Conservation (phyloP, 2,113 vertebrate species). For the Himantopus leucocephalus region DNA sequence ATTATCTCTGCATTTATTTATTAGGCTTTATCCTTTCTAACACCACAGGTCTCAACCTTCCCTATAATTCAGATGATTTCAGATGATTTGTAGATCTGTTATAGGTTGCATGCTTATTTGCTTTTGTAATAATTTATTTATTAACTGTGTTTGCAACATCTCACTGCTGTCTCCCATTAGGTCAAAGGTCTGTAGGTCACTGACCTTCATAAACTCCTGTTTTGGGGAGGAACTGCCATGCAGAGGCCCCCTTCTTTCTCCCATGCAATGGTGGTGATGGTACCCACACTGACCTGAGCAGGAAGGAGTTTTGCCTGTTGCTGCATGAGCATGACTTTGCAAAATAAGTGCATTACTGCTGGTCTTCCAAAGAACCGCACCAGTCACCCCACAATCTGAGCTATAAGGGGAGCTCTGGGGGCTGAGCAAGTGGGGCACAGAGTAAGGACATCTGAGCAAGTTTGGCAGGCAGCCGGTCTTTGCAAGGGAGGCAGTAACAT, state of each 20-base stretch:
- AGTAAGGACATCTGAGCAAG: not conserved
- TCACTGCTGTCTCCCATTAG: not conserved
- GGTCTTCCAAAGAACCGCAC: not conserved
- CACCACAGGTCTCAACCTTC: not conserved
- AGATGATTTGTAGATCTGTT: not conserved
- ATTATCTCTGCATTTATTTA: not conserved
- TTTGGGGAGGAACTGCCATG: not conserved
- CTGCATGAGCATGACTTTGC: not conserved
- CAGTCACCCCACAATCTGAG: rapidly evolving
- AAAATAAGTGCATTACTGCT: not conserved
- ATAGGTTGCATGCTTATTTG: not conserved
- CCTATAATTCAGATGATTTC: not conserved
- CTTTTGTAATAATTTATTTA: not conserved
- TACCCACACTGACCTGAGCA: too few species aligned
- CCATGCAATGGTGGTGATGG: not conserved
- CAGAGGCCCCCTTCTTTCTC: not conserved
- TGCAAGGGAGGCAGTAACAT: not conserved
- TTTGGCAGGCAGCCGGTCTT: not conserved
- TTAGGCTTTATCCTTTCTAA: not conserved
- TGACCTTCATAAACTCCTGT: not conserved
- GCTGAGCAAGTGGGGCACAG: not conserved
- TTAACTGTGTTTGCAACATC: not conserved
- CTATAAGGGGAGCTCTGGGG: not conserved
- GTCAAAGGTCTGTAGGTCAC: not conserved
- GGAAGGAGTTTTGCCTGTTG: not conserved